phyloP scores from a whole-genome alignment of 1,140 invertebrate genomes.

The Eumeta japonica region DNA sequence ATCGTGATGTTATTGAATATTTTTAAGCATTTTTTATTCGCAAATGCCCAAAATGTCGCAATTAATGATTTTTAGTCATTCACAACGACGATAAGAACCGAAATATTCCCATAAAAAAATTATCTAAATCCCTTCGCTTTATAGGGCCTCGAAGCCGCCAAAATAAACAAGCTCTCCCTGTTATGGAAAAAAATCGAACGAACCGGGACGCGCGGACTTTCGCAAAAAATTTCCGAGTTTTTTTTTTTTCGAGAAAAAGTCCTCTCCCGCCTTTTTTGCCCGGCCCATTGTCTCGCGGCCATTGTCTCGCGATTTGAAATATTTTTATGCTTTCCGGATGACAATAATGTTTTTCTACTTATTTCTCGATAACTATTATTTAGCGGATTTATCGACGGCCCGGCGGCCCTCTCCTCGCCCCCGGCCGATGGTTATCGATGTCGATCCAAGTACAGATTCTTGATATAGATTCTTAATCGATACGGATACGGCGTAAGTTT shows the following conservation, averaged over 20 bases:
- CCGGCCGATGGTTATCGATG: no score
- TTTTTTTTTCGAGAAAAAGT: conserved; percentile 34
- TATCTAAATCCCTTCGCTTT: no score
- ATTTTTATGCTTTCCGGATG: conserved; percentile 55
- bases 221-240: conserved; percentile 40
- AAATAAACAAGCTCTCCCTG: conserved; percentile 46
- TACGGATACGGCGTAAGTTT: no score
- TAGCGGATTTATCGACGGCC: conserved; percentile 43
- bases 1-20: no score
- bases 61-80: no score
- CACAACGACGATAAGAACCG: no score
- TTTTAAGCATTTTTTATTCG: no score
- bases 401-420: conserved; percentile 19
- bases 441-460: no score
- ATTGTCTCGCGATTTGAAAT: conserved; percentile 51
- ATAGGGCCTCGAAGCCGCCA: conserved; percentile 11
- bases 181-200: conserved; percentile 37
- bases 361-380: conserved; percentile 54
- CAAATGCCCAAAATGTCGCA: no score
- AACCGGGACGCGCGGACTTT: conserved; percentile 30
- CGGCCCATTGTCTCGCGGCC: conserved; percentile 42
- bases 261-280: conserved; percentile 40
- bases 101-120: no score
- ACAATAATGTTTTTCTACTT: conserved; percentile 51
- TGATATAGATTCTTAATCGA: no score